phyloP scores from a whole-genome alignment of 2,797 vertebrate genomes.

The Thalassophryne amazonica region DNA sequence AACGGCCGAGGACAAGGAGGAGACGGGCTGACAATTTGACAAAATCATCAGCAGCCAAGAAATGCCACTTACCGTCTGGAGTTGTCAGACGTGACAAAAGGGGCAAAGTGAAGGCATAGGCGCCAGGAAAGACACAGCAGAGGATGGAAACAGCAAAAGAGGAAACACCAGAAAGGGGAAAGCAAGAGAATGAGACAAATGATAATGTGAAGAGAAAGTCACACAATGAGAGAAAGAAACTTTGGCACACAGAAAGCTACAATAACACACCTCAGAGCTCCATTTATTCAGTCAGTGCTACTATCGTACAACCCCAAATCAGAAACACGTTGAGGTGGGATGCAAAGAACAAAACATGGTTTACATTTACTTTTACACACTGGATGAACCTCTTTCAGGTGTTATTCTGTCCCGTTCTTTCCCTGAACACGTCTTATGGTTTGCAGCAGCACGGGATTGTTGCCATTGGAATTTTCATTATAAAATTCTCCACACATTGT shows the following conservation, averaged over 20 bases:
- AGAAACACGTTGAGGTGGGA: no score
- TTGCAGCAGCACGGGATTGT: no score
- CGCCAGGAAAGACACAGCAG: slow-evolving; percentile 75
- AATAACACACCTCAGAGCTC: slow-evolving; percentile 23
- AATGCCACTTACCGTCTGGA: slow-evolving; percentile 83
- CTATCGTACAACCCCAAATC: no score
- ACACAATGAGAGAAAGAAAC: slow-evolving; percentile 15
- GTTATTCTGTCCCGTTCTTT: no score
- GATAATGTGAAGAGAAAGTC: slow-evolving; percentile 51
- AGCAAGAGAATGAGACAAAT: slow-evolving; percentile 49
- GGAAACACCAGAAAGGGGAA: slow-evolving; percentile 15
- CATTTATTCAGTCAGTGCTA: background rate
- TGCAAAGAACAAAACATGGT: no score
- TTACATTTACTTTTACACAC: no score
- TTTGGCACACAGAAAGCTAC: slow-evolving; percentile 39
- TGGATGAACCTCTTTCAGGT: no score
- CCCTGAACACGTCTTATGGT: no score
- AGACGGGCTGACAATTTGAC: slow-evolving; percentile 19
- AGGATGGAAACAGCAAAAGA: slow-evolving; percentile 60
- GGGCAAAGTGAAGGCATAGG: slow-evolving; percentile 68
- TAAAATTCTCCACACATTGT: no score
- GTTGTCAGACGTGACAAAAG: slow-evolving; percentile 65
- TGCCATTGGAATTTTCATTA: no score
- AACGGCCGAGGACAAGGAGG: slow-evolving; percentile 16
- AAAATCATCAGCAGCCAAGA: slow-evolving; percentile 58